phyloP scores from a whole-genome alignment of 1,140 invertebrate genomes.

The Rhynchophorus ferrugineus region DNA sequence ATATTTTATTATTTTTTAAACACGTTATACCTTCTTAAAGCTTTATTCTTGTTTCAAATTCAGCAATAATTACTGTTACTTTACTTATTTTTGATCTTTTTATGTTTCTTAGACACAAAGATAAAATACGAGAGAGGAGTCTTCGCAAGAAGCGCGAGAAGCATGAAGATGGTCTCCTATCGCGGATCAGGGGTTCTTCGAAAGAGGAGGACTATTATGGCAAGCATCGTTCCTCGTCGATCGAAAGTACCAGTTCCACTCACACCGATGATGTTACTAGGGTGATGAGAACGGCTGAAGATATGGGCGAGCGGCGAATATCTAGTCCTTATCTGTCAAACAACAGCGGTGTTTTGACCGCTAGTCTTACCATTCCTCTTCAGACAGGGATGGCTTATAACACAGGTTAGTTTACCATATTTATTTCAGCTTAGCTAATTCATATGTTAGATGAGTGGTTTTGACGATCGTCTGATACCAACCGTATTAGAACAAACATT shows the following conservation, averaged over 20 bases:
- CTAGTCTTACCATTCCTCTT: slow-evolving; percentile 68
- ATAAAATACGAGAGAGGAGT: slow-evolving; percentile 39
- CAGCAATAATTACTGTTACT: no score
- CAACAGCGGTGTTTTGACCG: slow-evolving; percentile 63
- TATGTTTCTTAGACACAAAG: slow-evolving; percentile 38
- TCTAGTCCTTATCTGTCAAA: slow-evolving; percentile 45
- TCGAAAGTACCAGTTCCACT: slow-evolving; percentile 35
- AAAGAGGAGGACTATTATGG: slow-evolving; percentile 29
- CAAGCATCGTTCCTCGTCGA: slow-evolving; percentile 35
- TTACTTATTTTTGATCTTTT: no score
- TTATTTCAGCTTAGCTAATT: no score
- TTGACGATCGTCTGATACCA: no score
- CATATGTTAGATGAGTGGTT: no score
- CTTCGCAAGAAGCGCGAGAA: slow-evolving; percentile 42
- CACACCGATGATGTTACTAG: slow-evolving; percentile 47
- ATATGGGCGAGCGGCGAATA: slow-evolving; percentile 40
- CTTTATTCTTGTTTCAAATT: no score
- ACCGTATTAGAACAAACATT: no score
- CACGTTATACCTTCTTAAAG: no score
- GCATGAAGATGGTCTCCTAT: slow-evolving; percentile 44
- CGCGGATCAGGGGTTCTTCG: slow-evolving; percentile 38
- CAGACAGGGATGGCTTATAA: slow-evolving; percentile 42
- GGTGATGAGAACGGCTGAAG: slow-evolving; percentile 29
- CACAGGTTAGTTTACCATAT: slow-evolving; percentile 12
- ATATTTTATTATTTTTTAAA: no score